Evolutionary conservation across 2,797 vertebrate genomes (phyloP), one percentile per base, ranked within the genome.

Genomic region (Platyrinchus mystaceus): DNA sequence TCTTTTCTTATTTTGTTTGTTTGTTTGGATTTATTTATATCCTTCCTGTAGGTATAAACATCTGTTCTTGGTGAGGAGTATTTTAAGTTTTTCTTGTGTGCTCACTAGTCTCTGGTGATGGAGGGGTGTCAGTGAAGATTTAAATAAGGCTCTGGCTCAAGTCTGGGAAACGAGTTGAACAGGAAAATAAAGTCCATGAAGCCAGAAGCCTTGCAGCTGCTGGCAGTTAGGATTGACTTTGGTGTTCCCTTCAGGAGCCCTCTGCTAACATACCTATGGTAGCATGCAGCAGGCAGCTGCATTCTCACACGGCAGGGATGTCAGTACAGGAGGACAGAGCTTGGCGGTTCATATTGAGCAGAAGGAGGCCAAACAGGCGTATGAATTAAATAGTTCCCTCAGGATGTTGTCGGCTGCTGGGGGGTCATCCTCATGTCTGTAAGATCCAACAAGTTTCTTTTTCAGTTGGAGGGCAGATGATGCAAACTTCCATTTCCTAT

Each of bases 191-290:
- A 50, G 14, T 11, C 22, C 14, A 4, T 58, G 39, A 74, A 93
- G 82, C 36, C 75, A 91, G 71, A 85, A 87, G 55, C 49, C 34
- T 78, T 91, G 76, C 93, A 95, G 94, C 91, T 96, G 92, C 89
- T 75, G 50, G 58, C n/a, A 44, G 3, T 94, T 75, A 84, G 47
- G 24, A 15, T 34, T 66, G 64, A 73, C 79, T 52, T 4, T 64
- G 76, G 69, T 3, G 9, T 63, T 95, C 39, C 22, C 43, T 91
- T 55, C 44, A 64, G 86, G 71, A 93, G 56, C 49, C 60, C 81
- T 70, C 41, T 39, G 46, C 46, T 53, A 41, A 20, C 30, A 39
- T 44, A 64, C 46, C 78, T 68, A 5, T 18, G 56, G 70, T 32
- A 73, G 63, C 1, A 0, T 39, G 12, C 47, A 28, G 56, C 79